These are phyloP conservation scores for Parotia lawesii DNA, from an alignment of 2,113 vertebrate genomes.

Conservation along the genomic window DNA sequence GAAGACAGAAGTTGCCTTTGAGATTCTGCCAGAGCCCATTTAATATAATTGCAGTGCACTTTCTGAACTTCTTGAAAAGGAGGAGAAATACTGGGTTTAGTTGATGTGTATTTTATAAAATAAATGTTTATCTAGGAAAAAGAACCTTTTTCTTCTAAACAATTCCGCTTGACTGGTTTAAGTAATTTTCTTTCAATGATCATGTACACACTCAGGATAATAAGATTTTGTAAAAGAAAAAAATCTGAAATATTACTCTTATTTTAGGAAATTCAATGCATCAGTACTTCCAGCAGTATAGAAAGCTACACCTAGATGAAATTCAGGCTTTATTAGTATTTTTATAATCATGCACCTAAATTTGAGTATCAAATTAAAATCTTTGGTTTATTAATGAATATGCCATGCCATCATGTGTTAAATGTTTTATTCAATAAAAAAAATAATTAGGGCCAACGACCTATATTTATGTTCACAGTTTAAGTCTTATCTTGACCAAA, in stretches of 20 bases:
- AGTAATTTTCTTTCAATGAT: background rate
- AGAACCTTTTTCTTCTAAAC: background rate
- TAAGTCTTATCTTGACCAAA: background rate
- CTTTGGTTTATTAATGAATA: background rate
- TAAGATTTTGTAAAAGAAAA: background rate
- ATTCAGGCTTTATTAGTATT: background rate
- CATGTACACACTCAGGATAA: background rate
- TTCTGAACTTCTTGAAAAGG: background rate
- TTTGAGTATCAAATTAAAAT: background rate
- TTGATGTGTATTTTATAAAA: background rate
- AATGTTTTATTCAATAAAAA: background rate
- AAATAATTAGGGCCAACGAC: background rate
- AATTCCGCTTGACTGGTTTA: background rate
- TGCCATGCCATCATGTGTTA: background rate
- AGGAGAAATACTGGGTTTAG: background rate
- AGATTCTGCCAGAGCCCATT: background rate
- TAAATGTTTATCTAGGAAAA: background rate
- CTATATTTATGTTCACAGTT: background rate
- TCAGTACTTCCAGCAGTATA: background rate
- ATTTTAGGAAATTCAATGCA: background rate
- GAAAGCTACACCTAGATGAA: background rate
- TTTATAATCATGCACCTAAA: background rate
- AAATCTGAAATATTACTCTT: background rate
- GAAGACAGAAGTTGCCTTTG: background rate
- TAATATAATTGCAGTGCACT: background rate